Conservation (phyloP, 2,113 vertebrate species). For the Misgurnus mizolepis region DNA sequence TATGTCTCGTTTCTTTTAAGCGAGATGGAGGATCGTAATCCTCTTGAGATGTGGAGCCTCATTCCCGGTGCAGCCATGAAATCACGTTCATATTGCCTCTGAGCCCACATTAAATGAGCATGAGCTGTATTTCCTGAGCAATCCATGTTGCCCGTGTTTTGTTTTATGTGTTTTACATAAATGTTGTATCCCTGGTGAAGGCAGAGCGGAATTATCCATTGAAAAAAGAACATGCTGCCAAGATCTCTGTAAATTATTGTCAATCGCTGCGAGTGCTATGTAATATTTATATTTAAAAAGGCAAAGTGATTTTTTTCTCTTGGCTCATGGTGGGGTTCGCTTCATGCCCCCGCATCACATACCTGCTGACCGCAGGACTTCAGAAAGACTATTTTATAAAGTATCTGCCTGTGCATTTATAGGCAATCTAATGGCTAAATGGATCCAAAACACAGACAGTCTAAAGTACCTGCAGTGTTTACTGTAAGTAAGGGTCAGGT, state of each 20-base stretch:
- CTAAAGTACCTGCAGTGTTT: neutral
- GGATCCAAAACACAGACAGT: neutral
- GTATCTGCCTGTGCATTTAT: conserved; percentile 45
- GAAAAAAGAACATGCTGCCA: conserved; percentile 24
- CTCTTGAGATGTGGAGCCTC: conserved; percentile 59
- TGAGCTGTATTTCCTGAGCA: conserved; percentile 36
- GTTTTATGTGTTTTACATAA: conserved; percentile 31
- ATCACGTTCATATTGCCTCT: conserved; percentile 60
- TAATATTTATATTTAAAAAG: conserved; percentile 55
- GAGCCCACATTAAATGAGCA: conserved; percentile 50
- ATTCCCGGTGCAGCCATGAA: conserved; percentile 66
- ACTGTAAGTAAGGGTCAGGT: conserved; percentile 3
- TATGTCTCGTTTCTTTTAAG: conserved; percentile 62
- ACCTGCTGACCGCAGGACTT: conserved; percentile 52
- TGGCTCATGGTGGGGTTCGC: conserved; percentile 38
- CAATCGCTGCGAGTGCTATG: conserved; percentile 31
- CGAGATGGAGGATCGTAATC: conserved; percentile 48
- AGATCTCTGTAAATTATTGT: conserved; percentile 37
- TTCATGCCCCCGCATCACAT: conserved; percentile 37
- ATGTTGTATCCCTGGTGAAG: conserved; percentile 35
- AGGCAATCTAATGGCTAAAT: conserved; percentile 29
- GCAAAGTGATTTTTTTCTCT: conserved; percentile 32
- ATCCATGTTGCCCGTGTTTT: conserved; percentile 31
- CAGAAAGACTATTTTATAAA: conserved; percentile 39
- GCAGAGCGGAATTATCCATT: conserved; percentile 45